Percentiles rank a stretch among this genome's conserved stretches.
phyloP scores from a whole-genome alignment of 2,113 vertebrate species.

The Ceuthmochares aereus region DNA sequence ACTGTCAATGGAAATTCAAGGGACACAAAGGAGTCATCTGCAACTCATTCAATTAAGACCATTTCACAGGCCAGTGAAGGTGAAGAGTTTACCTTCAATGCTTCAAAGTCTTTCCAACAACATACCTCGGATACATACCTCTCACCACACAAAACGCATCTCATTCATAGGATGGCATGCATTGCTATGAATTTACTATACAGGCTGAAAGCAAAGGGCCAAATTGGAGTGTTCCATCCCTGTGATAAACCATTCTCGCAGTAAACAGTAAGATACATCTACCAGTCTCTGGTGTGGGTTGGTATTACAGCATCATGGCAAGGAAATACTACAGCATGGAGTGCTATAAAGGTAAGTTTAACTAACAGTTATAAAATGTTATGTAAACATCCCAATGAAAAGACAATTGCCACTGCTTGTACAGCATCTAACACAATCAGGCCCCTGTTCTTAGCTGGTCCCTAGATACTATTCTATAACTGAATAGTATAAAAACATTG shows the following conservation, averaged over 20 bases:
- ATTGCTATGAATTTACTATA: not conserved
- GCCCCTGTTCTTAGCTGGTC: not conserved
- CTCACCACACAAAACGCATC: accelerated
- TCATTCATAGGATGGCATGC: not conserved
- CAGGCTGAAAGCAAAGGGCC: not conserved
- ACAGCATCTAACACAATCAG: not conserved
- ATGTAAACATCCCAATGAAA: not conserved
- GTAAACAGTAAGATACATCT: not conserved
- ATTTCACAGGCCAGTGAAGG: not conserved
- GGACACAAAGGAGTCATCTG: not conserved
- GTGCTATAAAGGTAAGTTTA: not conserved
- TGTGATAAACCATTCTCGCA: not conserved
- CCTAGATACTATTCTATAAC: not conserved
- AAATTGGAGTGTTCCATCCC: not conserved
- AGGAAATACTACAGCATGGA: not conserved
- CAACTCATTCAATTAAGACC: not conserved
- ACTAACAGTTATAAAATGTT: not conserved
- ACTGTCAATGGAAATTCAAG: not conserved
- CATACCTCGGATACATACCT: not conserved
- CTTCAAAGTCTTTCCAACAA: not conserved
- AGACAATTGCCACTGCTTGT: not conserved
- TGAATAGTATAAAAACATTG: not conserved
- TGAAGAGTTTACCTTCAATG: not conserved
- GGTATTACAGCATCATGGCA: not conserved
- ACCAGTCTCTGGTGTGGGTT: not conserved